Evolutionary conservation across 2,888 invertebrate species (phyloP).

Genomic region (Malthinus seriepunctatus): DNA sequence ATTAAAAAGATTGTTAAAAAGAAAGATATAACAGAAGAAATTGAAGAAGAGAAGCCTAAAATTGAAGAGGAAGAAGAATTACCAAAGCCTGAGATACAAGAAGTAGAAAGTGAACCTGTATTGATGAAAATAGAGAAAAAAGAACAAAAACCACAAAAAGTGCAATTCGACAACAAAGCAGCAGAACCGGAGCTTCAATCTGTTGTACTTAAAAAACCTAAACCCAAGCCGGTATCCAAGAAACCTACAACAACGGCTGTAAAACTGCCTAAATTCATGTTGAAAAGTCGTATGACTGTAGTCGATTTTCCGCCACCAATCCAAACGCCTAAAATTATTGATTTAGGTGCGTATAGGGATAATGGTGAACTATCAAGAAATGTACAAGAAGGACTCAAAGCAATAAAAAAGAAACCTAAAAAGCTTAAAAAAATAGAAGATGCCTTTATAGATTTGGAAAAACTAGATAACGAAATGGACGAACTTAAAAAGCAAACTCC

Average conservation of each 20-base stretch:
- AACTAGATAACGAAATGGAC: slow-evolving; percentile 47
- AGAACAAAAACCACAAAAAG: slow-evolving; percentile 62
- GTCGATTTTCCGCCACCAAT: slow-evolving; percentile 54
- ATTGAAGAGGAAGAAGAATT: slow-evolving; percentile 14
- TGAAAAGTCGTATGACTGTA: slow-evolving; percentile 70
- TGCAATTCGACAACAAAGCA: slow-evolving; percentile 61
- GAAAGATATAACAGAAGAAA: slow-evolving; percentile 35
- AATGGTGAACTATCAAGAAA: slow-evolving; percentile 70
- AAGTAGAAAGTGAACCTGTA: slow-evolving; percentile 37
- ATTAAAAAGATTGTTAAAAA: slow-evolving; percentile 25
- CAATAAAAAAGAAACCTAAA: slow-evolving; percentile 60
- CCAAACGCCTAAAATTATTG: slow-evolving; percentile 43
- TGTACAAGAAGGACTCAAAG: slow-evolving; percentile 66
- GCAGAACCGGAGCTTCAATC: slow-evolving; percentile 64
- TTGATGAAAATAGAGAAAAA: slow-evolving; percentile 65
- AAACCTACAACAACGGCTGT: slow-evolving; percentile 46
- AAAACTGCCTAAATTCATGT: slow-evolving; percentile 65
- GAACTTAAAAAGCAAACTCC: slow-evolving; percentile 56
- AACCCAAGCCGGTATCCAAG: slow-evolving; percentile 39
- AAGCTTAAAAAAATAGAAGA: slow-evolving; percentile 52
- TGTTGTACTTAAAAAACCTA: slow-evolving; percentile 62
- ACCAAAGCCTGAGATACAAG: slow-evolving; percentile 32
- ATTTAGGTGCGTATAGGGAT: slow-evolving; percentile 60
- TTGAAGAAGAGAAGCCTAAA: slow-evolving; percentile 39
- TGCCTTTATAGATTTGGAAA: slow-evolving; percentile 57